Conservation (phyloP, 2,113 vertebrate species). For the Hystrix brachyura region DNA sequence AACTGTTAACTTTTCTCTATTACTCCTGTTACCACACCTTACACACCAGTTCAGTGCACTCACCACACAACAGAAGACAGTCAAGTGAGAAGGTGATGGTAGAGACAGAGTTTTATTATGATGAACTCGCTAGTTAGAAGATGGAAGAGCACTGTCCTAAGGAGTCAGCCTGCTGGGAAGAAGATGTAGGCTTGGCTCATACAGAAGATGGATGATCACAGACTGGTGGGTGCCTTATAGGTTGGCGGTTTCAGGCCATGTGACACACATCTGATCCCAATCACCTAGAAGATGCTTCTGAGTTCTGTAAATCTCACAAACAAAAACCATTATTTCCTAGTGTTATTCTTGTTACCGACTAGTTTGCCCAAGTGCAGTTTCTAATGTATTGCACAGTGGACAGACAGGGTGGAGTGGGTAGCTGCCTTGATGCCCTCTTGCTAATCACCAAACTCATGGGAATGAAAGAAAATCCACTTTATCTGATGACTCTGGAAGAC, state of each 20-base stretch:
- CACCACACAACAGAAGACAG: background rate
- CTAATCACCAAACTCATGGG: background rate
- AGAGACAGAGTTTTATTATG: background rate
- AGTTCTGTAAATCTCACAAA: background rate
- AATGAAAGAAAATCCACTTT: background rate
- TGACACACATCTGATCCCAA: background rate
- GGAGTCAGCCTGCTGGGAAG: background rate
- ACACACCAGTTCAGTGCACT: no score
- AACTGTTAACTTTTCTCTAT: background rate
- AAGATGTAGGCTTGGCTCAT: no score
- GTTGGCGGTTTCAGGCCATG: background rate
- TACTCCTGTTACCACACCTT: background rate
- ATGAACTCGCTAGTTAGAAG: background rate
- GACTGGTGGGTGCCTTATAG: background rate
- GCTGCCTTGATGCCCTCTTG: background rate
- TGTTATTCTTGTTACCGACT: background rate
- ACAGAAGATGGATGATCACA: no score
- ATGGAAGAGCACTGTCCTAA: background rate
- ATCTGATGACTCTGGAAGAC: background rate
- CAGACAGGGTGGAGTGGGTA: background rate
- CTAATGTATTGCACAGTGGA: background rate
- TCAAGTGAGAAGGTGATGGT: background rate
- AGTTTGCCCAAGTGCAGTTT: background rate
- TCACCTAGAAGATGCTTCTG: background rate
- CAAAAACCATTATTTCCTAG: background rate